Percentiles rank a stretch among this genome's conserved stretches.
phyloP scores from a whole-genome alignment of 2,113 vertebrate genomes.

The Phocoena phocoena region DNA sequence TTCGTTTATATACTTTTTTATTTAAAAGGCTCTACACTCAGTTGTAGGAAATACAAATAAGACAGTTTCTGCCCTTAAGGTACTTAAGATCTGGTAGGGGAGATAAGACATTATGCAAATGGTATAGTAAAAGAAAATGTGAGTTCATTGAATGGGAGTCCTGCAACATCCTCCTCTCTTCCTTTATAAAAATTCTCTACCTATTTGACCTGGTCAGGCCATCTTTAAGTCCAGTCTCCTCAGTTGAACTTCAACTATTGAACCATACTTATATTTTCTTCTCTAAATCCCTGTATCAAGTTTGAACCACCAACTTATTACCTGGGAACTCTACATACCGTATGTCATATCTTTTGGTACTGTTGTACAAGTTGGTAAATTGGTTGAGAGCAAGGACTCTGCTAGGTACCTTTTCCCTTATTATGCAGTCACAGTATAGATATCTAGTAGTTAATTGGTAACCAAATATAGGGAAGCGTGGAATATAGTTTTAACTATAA shows the following conservation, averaged over 20 bases:
- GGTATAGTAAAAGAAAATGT: neutral
- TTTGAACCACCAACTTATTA: neutral
- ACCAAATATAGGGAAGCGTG: neutral
- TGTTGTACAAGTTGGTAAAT: neutral
- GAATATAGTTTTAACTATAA: slow-evolving; percentile 2
- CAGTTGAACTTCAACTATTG: neutral
- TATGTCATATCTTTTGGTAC: neutral
- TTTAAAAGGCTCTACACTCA: neutral
- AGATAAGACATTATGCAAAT: neutral
- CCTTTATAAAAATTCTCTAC: neutral
- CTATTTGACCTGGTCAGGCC: neutral
- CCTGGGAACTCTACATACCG: neutral
- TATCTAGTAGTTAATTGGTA: neutral
- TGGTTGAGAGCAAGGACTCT: neutral
- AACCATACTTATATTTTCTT: neutral
- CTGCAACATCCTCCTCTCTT: neutral
- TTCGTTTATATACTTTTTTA: slow-evolving; percentile 33
- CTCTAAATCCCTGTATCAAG: neutral
- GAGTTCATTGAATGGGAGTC: neutral
- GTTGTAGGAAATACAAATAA: neutral
- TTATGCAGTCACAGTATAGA: neutral
- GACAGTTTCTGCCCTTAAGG: slow-evolving; percentile 27
- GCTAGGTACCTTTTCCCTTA: neutral
- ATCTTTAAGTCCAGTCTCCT: neutral
- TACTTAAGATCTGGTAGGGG: neutral